Base-by-base conservation (phyloP, 1,140 invertebrate genomes). In the Zaprionus davidi region DNA sequence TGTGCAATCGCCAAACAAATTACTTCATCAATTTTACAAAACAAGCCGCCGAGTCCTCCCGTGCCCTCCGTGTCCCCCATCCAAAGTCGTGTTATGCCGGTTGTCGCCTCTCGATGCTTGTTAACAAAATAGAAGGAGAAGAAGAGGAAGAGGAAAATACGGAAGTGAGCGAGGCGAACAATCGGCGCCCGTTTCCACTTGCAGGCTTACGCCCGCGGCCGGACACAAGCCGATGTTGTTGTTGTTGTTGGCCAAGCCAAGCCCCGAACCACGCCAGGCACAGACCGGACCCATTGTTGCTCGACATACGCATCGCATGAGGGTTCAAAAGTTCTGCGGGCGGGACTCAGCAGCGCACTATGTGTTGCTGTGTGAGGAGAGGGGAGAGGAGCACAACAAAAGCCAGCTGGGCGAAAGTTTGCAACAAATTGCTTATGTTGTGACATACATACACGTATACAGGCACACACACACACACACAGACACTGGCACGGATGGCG, bases 1-100 rank as follows among this genome's bases (percentile, higher is more conserved):
- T 83, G 72, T 84, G 83, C 83, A 88, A 88, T 87, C 81, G 80
- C 67, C 84, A 87, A 88, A 88, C 83, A 88, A 87, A 88, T 87
- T 87, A 87, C 81, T 88, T 87, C 84, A 87, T 87, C 83, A 87
- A 88, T 87, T 87, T 88, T 87, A 88, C 83, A 88, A 84, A 87
- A 84, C 84, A 87, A 88, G 67, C 56, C 71, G 66, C 62, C 65
- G 44, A 72, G 46, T 34, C 9, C 31, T 7, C 31, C 31, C 3
- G 31, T 31, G 31, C 5, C 6, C 26, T 26, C 57, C 66, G 65
- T 17, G 46, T 51, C 24, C 41, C n/a, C 15, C 58, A 22, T 20
- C 46, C 59, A 53, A 68, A 41, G 57, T 65, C 20, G 36, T 34
- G 46, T 22, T 11, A 22, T 51, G 49, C 24, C 38, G 22, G 17